phyloP scores from a whole-genome alignment of 2,888 invertebrate species.

The Nemurella pictetii region DNA sequence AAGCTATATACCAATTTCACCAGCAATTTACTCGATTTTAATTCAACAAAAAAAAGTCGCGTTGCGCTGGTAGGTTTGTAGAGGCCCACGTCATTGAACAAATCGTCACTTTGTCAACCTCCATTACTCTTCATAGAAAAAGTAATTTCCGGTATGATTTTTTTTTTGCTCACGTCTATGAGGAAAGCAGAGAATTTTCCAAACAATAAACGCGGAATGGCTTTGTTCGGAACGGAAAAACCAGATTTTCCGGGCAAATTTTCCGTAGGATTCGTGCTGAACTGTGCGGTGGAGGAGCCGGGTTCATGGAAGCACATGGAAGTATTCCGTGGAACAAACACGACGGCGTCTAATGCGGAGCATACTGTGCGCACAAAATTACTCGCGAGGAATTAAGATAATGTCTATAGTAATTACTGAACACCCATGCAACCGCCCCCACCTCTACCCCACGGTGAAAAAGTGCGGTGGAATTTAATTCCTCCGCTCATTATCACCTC shows the following conservation, averaged over 20 bases:
- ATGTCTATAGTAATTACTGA: neutral
- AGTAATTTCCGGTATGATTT: neutral
- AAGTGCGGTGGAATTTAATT: neutral
- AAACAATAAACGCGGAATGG: neutral
- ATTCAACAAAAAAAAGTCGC: constrained; percentile 29
- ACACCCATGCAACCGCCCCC: neutral
- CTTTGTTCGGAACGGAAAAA: neutral
- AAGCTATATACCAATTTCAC: constrained; percentile 15
- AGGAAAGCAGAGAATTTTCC: neutral
- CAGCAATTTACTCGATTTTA: constrained; percentile 30
- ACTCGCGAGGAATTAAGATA: neutral
- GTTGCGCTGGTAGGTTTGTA: constrained; percentile 4
- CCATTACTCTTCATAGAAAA: constrained; percentile 7
- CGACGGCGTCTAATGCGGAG: neutral
- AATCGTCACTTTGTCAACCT: constrained; percentile 23
- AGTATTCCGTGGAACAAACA: neutral
- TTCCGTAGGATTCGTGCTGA: neutral
- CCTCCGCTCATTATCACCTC: neutral
- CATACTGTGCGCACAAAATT: neutral
- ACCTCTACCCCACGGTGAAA: neutral
- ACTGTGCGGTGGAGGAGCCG: neutral
- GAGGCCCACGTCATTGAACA: constrained; percentile 8
- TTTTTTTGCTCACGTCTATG: neutral
- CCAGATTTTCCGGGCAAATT: neutral
- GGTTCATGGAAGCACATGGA: neutral